Base-by-base conservation (phyloP, 2,888 invertebrate species). In the Agrotis segetum region DNA sequence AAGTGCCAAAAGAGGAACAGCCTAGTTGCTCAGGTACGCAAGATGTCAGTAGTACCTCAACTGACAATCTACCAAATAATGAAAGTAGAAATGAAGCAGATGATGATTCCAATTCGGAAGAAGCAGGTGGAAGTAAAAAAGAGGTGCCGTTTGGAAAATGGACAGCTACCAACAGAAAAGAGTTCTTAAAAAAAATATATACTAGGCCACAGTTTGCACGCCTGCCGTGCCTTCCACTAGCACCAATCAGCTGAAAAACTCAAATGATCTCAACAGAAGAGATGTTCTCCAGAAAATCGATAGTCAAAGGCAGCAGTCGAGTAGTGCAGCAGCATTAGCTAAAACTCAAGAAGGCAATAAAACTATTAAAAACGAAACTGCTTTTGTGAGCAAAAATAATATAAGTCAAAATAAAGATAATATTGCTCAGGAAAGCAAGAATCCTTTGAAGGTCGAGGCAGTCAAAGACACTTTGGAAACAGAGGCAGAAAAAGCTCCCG, bases 111-210 rank as follows among this genome's bases (percentile, higher is more conserved):
- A 62, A 77, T 56, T 34, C 56, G 59, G 88, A 89, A 71, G 93
- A 91, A 80, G 87, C 91, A 55, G 86, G 87, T 2, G 92, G 90
- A 64, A 93, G 92, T 78, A 94, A 93, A 80, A 91, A 93, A 77
- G 91, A 93, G 49, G 96, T 96, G 52, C 96, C 96, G 47, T 96
- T 96, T 85, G 96, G 96, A 11, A 92, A 95, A 87, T 96, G 96
- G 96, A 96, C 96, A 50, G 94, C 94, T 75, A 95, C 91, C 9
- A 93, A 96, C 79, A 93, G 95, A 67, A 95, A 95, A 87, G 95
- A 93, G 55, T 96, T 95, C 85, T 86, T 96, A 24, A 92, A 93
- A 79, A 95, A 95, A 90, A 93, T 96, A 66, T 95, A 95, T 86
- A 85, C 90, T 7, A 96, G 94, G 85, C 86, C 90, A 14, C 91